A percentile compares a stretch with the other conserved stretches of the same genome.
Conservation (phyloP, 1,140 invertebrate species). For the Brachionus angularis region DNA sequence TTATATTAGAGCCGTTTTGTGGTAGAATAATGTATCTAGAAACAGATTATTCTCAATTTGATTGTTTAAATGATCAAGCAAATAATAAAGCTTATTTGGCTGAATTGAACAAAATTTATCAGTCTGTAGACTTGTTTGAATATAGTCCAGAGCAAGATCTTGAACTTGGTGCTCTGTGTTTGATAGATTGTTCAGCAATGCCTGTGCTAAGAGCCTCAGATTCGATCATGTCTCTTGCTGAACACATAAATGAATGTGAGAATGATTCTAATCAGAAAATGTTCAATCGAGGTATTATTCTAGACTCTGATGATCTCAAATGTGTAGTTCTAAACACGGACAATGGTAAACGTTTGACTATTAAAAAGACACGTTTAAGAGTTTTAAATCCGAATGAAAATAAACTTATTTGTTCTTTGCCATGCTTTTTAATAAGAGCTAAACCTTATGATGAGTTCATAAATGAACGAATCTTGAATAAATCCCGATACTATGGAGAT, state of each 20-base stretch:
- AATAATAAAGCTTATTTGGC: not conserved
- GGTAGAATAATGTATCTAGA: not conserved
- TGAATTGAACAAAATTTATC: slow-evolving; percentile 16
- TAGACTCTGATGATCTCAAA: not conserved
- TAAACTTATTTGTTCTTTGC: no score
- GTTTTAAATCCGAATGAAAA: no score
- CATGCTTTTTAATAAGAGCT: no score
- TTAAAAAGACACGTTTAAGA: slow-evolving; percentile 13
- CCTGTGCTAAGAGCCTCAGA: not conserved
- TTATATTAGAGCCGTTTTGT: not conserved
- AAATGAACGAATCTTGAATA: no score
- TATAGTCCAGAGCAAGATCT: not conserved
- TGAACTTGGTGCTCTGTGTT: not conserved
- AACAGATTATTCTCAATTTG: slow-evolving; percentile 2
- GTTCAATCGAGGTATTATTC: not conserved
- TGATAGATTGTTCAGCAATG: not conserved
- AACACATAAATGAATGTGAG: slow-evolving; percentile 7
- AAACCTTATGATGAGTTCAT: no score
- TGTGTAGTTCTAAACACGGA: slow-evolving; percentile 22
- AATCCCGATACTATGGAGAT: slow-evolving; percentile 11
- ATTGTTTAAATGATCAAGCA: not conserved
- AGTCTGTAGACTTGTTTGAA: not conserved
- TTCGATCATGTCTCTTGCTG: slow-evolving; percentile 10
- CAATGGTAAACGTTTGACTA: slow-evolving; percentile 30
- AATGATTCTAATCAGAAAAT: not conserved